Evolutionary conservation across 2,797 vertebrate species (phyloP), one percentile per base, ranked within the genome.

Genomic region (Myotis planiceps): DNA sequence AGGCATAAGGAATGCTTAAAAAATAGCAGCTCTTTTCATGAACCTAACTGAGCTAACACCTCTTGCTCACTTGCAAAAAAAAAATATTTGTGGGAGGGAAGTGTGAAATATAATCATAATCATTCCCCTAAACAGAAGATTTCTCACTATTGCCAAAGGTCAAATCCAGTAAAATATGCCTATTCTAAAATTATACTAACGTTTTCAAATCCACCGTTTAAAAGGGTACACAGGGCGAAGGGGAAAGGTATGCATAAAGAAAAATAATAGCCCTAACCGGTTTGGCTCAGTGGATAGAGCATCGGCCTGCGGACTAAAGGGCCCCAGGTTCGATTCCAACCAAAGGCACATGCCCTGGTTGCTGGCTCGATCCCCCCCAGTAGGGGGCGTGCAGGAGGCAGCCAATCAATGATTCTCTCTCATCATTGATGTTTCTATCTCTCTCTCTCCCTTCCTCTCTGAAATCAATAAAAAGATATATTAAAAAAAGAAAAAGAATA

Each of bases 11-110:
- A 97, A 98, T 72, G 97, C 98, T 98, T 97, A 97, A 97, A 98
- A 98, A 98, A 98, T 98, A 98, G 97, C 97, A 98, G 97, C 69
- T 98, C 97, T 98, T 98, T 97, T 97, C 97, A 78, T 97, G 97
- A 98, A 98, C 97, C 96, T 97, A 96, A 97, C 97, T 97, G 96
- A 97, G 96, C 97, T 97, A 97, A 97, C 97, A 96, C 95, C 69
- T 86, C 97, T 98, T 98, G 97, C 97, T 98, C 98, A 97, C 98
- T 98, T 98, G 95, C 96, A 95, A 97, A 96, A 97, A 96, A 88
- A 88, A 85, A 87, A 80, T 58, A 10, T 32, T 19, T 7, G 71
- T 88, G 68, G 92, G 90, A 94, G 76, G 16, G 9, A 95, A 71
- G 80, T 85, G 93, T 85, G 68, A 97, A 78, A 58, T 74, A 53